Percentiles rank a stretch among this genome's conserved stretches.
Conservation (phyloP, 2,113 vertebrate genomes). For the Callospermophilus lateralis region DNA sequence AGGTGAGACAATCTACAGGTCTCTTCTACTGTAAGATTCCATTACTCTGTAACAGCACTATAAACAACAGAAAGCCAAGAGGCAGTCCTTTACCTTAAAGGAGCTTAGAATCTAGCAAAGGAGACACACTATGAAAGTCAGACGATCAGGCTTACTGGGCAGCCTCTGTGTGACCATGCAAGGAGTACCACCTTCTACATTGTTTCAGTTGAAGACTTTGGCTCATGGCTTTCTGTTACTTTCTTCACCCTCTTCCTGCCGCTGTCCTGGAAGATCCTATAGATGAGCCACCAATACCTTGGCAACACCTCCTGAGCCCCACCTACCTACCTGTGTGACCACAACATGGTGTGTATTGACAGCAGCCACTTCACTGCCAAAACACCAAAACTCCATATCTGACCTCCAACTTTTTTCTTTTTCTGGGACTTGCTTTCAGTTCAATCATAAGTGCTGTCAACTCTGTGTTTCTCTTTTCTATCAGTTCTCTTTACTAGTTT, state of each 20-base stretch:
- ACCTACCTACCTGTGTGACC: neutral
- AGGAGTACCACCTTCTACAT: neutral
- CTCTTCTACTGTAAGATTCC: too few species aligned
- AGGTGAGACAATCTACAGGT: too few species aligned
- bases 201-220: neutral
- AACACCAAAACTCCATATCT: neutral
- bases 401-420: neutral
- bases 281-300: neutral
- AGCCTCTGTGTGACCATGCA: neutral
- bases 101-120: too few species aligned
- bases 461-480: neutral
- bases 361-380: neutral
- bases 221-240: neutral
- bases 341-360: neutral
- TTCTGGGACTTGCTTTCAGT: neutral
- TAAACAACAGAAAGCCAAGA: too few species aligned
- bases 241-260: neutral
- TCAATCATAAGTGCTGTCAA: neutral
- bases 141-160: neutral
- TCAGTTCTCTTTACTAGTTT: slow-evolving; percentile 9
- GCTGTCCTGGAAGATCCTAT: neutral
- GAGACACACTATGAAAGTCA: too few species aligned
- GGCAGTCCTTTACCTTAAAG: too few species aligned
- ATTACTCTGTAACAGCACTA: too few species aligned
- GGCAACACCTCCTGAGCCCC: neutral